phyloP scores from a whole-genome alignment of 2,888 invertebrate genomes.

The Eurytoma adleriae region DNA sequence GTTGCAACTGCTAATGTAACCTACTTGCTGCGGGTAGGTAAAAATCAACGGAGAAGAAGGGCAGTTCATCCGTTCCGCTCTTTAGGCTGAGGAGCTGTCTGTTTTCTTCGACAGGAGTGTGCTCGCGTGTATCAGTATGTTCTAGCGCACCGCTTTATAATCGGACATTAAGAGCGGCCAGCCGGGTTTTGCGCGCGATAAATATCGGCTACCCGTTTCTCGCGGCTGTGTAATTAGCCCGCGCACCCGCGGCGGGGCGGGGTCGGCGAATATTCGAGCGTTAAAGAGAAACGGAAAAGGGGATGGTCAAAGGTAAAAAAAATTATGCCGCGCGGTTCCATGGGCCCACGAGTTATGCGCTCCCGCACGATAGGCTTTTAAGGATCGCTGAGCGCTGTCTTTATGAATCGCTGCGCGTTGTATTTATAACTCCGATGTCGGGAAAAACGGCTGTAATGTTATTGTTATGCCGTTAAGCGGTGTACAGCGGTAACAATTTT shows the following conservation, averaged over 20 bases:
- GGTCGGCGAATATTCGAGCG: slow-evolving; percentile 38
- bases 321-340: neutral
- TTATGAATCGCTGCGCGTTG: slow-evolving; percentile 26
- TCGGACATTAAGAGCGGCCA: slow-evolving; percentile 51
- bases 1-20: neutral
- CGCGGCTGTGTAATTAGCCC: slow-evolving; percentile 53
- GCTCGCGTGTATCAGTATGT: neutral
- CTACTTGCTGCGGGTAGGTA: neutral
- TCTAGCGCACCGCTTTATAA: slow-evolving; percentile 39
- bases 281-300: slow-evolving; percentile 48
- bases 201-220: slow-evolving; percentile 55
- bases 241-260: slow-evolving; percentile 10
- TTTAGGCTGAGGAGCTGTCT: slow-evolving; percentile 31
- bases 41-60: neutral
- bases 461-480: slow-evolving; percentile 17
- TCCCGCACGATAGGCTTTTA: slow-evolving; percentile 24
- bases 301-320: slow-evolving; percentile 8
- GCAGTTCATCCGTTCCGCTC: slow-evolving; percentile 19
- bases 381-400: slow-evolving; percentile 21
- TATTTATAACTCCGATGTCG: slow-evolving; percentile 31
- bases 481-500: slow-evolving; percentile 2
- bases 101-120: slow-evolving; percentile 8
- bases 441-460: slow-evolving; percentile 26
- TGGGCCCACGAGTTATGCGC: neutral
- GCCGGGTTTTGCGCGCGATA: slow-evolving; percentile 40